Percentiles rank a stretch among this genome's conserved stretches.
phyloP scores from a whole-genome alignment of 1,140 invertebrate species.

The Pantala flavescens region DNA sequence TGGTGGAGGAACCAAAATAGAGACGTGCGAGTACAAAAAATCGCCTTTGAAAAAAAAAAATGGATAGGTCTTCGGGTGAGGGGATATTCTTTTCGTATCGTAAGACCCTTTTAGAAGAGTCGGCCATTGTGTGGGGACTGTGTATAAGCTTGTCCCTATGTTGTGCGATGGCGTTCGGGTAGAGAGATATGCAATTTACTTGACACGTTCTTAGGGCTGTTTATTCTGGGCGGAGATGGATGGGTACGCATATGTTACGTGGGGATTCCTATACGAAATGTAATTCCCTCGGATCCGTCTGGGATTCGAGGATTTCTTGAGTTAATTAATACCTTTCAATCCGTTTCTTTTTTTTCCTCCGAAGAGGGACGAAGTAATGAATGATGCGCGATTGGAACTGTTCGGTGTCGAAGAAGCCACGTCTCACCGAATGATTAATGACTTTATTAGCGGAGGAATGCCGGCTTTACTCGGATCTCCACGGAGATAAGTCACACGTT shows the following conservation, averaged over 20 bases:
- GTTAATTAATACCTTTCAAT: too few species aligned
- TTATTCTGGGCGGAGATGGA: background rate
- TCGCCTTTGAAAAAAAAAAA: too few species aligned
- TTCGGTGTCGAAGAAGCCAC: too few species aligned
- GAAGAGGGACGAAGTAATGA: too few species aligned
- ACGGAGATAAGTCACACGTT: too few species aligned
- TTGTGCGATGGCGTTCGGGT: constrained; percentile 1
- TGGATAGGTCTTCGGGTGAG: background rate
- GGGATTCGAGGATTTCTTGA: too few species aligned
- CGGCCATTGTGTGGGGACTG: background rate
- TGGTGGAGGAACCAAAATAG: background rate
- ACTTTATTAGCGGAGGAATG: too few species aligned
- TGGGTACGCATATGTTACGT: background rate
- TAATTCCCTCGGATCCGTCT: background rate
- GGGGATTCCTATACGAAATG: background rate
- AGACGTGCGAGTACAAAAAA: background rate
- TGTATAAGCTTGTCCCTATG: background rate
- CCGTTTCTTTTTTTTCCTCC: too few species aligned
- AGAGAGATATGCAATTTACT: background rate
- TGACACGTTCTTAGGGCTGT: background rate
- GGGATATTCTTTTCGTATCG: background rate
- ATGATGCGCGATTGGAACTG: too few species aligned
- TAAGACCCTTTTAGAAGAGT: background rate
- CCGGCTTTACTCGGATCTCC: too few species aligned
- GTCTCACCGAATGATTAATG: too few species aligned